Evolutionary conservation across 37 sponge, comb jelly and placozoan genomes (phyloP), one percentile per base, ranked within the genome.

Genomic region (Ianthella basta): DNA sequence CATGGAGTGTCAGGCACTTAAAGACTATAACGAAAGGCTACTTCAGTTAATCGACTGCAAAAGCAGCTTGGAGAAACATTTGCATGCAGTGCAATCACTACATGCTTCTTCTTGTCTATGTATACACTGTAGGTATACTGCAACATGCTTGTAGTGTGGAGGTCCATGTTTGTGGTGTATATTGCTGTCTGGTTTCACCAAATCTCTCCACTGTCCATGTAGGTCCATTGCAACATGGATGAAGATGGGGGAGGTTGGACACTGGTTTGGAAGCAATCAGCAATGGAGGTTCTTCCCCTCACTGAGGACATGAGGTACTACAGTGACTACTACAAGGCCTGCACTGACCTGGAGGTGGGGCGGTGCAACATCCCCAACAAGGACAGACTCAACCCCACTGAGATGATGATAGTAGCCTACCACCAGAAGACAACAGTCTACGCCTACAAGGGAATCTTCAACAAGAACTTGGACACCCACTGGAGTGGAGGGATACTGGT

Each of bases 351-450:
- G 21, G 54, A 75, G n/a, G 54, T 44, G 24, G 78, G 78, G 38
- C 39, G 78, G 78, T 75, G 78, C 78, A 75, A 75, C 25, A 24
- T 75, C 23, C 81, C 81, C 36, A 20, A 24, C 78, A 75, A 41
- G 78, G 16, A 40, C 20, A 40, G 78, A 36, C 38, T 75, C 54
- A 75, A 75, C 21, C 78, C 78, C 35, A 75, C 78, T 40, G 78
- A 75, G 53, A 75, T 75, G 78, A 50, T 50, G 54, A 75, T 41
- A 75, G 78, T 23, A 40, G 78, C 78, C 54, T 75, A 75, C 78
- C 78, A 75, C 78, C 37, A 75, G 53, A 75, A 75, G 78, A 36
- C 25, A 75, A 10, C 39, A 53, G 78, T 75, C 54, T 75, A 75
- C 16, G 78, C 78, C 13, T 75, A 75, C 78, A 75, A 41, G 55